Evolutionary conservation across 2,113 vertebrate species (phyloP).

Genomic region (Callaeas wilsoni): DNA sequence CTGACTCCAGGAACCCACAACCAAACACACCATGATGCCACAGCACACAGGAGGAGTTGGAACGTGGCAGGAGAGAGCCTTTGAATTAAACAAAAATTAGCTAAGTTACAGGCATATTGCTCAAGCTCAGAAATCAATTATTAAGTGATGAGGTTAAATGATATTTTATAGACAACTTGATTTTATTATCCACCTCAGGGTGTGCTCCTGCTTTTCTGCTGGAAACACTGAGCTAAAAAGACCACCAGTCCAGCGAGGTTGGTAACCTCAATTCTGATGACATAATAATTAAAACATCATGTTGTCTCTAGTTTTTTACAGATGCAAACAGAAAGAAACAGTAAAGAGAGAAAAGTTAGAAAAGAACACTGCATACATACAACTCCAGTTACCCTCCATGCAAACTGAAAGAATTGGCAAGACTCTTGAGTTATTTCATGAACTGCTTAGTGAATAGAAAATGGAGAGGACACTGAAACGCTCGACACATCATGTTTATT

Average conservation of each 20-base stretch:
- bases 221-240: not conserved
- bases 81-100: not conserved
- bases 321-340: not conserved
- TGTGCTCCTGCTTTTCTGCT: not conserved
- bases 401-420: not conserved
- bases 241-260: not conserved
- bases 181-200: not conserved
- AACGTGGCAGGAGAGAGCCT: not conserved
- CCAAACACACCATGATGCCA: rapidly evolving
- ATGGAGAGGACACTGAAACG: not conserved
- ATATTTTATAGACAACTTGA: not conserved
- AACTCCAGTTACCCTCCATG: not conserved
- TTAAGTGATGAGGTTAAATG: not conserved
- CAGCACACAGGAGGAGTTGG: not conserved
- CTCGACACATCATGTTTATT: not conserved
- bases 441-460: not conserved
- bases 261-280: not conserved
- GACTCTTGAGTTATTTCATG: not conserved
- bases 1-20: not conserved
- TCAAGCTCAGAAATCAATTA: not conserved
- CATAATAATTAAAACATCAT: not conserved
- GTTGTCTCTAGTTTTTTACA: not conserved
- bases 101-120: not conserved
- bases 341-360: not conserved
- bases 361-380: not conserved